Evolutionary conservation across 2,888 invertebrate genomes (phyloP).

Genomic region (Ctena decussata): DNA sequence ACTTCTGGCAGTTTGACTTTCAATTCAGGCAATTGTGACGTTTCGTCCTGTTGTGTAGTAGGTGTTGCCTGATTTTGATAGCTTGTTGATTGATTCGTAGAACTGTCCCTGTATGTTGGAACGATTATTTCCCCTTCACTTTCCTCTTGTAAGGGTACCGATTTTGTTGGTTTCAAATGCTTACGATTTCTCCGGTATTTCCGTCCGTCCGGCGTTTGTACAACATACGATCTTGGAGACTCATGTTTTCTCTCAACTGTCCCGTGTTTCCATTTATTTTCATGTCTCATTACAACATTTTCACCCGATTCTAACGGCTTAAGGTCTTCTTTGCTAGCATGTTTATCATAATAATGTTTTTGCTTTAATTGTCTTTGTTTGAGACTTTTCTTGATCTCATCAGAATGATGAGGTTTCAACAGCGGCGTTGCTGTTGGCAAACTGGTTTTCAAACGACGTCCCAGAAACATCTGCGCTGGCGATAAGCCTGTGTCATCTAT

Average conservation of each 20-base stretch:
- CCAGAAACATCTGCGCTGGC: conserved; percentile 45
- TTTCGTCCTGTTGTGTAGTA: neutral
- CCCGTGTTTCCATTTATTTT: conserved; percentile 21
- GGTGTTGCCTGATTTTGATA: neutral
- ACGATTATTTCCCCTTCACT: neutral
- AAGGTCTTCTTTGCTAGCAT: conserved; percentile 3
- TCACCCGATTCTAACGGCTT: conserved; percentile 6
- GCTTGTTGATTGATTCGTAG: too few relatives aligned
- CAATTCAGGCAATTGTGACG: neutral
- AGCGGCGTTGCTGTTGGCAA: conserved; percentile 39
- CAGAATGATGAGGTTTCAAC: neutral
- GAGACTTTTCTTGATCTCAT: neutral
- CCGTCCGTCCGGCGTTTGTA: conserved; percentile 20
- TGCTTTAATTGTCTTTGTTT: conserved; percentile 6
- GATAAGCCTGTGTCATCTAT: conserved; percentile 35
- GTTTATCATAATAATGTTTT: conserved; percentile 30
- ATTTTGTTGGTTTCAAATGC: conserved; percentile 28
- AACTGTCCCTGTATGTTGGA: neutral
- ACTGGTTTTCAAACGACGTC: conserved; percentile 32
- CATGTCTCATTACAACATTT: conserved; percentile 20
- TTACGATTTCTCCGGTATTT: conserved; percentile 35
- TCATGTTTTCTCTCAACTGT: conserved; percentile 7
- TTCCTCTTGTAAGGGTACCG: neutral
- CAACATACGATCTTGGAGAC: conserved; percentile 31
- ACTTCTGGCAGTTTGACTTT: neutral